A percentile compares a stretch with the other conserved stretches of the same genome.
Conservation (phyloP, 1,140 invertebrate genomes). For the Heliconius nattereri region DNA sequence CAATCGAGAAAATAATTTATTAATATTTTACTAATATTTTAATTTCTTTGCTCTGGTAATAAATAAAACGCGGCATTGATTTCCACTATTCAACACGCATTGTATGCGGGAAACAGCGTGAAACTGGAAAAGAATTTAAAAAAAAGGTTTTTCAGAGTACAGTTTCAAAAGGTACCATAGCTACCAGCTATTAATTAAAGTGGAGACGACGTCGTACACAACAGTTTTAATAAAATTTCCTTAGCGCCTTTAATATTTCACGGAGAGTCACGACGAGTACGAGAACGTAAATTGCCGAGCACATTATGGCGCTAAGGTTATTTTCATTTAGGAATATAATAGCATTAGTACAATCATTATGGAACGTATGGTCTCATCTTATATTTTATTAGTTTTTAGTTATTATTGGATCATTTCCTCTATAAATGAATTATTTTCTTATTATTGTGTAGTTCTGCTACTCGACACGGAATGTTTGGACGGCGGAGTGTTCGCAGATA, state of each 20-base stretch:
- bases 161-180: not conserved
- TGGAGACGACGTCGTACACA: not conserved
- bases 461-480: too few relatives aligned
- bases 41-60: too few relatives aligned
- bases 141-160: not conserved
- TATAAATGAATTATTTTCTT: too few relatives aligned
- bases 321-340: slow-evolving; percentile 13
- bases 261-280: slow-evolving; percentile 29
- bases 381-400: not conserved
- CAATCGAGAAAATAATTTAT: too few relatives aligned
- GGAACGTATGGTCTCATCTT: not conserved
- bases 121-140: too few relatives aligned
- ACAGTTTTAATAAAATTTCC: slow-evolving; percentile 33
- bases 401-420: not conserved
- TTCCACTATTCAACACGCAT: too few relatives aligned
- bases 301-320: slow-evolving; percentile 16
- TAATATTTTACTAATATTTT: too few relatives aligned
- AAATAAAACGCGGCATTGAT: too few relatives aligned
- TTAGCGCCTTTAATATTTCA: slow-evolving; percentile 34
- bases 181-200: slow-evolving; percentile 2
- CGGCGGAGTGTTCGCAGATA: too few relatives aligned
- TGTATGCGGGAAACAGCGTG: too few relatives aligned
- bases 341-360: not conserved
- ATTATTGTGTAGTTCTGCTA: too few relatives aligned
- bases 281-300: not conserved